Conservation (phyloP, 2,888 invertebrate genomes). For the Hydroisotoma schaefferi region DNA sequence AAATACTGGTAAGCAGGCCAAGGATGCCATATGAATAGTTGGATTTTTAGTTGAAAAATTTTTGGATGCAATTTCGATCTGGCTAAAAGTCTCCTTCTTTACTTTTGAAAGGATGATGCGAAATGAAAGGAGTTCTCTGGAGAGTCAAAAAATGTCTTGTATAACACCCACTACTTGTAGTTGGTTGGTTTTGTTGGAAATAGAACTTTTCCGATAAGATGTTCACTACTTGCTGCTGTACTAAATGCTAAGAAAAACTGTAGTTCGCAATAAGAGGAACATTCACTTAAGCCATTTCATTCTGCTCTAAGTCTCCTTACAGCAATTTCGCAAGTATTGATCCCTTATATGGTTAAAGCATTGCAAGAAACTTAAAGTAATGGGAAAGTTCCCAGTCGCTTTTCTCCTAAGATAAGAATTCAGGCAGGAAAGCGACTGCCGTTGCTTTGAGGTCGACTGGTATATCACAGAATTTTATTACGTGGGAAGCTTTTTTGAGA, state of each 20-base stretch:
- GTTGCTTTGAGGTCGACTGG: too few relatives aligned
- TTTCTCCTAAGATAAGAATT: too few relatives aligned
- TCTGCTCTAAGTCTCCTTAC: background rate
- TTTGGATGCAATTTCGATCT: too few relatives aligned
- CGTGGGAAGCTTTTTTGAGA: too few relatives aligned
- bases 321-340: slow-evolving; percentile 10
- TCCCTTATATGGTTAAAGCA: background rate
- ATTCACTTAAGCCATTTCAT: slow-evolving; percentile 3
- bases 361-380: too few relatives aligned
- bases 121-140: background rate
- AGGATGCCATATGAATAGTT: too few relatives aligned
- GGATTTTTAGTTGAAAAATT: too few relatives aligned
- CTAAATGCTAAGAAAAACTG: background rate
- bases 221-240: background rate
- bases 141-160: background rate
- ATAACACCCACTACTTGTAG: too few relatives aligned
- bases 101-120: background rate
- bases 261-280: background rate
- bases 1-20: too few relatives aligned
- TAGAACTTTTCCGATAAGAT: background rate
- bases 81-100: background rate
- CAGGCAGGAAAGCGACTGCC: too few relatives aligned
- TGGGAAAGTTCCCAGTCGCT: too few relatives aligned
- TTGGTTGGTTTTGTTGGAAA: background rate
- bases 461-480: too few relatives aligned